phyloP scores from a whole-genome alignment of 35 echinoderm and acorn worm species.

The Amphiura filiformis region DNA sequence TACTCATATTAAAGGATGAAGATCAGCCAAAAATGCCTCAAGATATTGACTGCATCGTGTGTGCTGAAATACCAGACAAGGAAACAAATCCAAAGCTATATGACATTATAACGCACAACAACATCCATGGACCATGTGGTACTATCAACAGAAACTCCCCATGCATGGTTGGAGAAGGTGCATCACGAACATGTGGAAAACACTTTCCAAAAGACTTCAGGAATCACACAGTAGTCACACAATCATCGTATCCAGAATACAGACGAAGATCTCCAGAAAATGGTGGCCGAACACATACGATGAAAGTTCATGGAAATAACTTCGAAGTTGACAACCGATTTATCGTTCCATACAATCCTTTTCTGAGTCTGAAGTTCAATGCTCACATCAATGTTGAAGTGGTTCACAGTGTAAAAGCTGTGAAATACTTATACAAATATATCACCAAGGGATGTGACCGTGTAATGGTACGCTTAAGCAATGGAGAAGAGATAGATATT shows the following conservation, averaged over 20 bases:
- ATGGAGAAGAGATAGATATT: not conserved
- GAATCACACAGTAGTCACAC: not conserved
- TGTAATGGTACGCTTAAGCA: not conserved
- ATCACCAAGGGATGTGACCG: conserved; percentile 21
- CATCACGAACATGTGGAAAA: not conserved
- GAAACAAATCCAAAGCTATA: not conserved
- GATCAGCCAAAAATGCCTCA: conserved; percentile 8
- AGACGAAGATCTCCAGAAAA: conserved; percentile 30
- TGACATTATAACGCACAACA: conserved; percentile 21
- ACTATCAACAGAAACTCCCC: conserved; percentile 4
- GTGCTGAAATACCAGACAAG: conserved; percentile 24
- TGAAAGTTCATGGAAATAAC: not conserved
- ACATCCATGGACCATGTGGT: conserved; percentile 35
- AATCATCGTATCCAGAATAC: conserved; percentile 31
- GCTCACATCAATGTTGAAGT: conserved; percentile 53
- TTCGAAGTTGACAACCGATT: conserved; percentile 14
- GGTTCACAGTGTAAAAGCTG: not conserved
- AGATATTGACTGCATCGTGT: conserved; percentile 10
- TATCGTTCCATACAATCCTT: conserved; percentile 41
- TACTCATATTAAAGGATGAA: not conserved
- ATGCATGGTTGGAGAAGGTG: not conserved
- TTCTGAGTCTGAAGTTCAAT: conserved; percentile 18
- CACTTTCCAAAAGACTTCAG: conserved; percentile 7
- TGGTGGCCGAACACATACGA: not conserved
- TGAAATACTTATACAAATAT: conserved; percentile 41